Conservation (phyloP, 1,140 invertebrate genomes). For the Papilio xuthus region DNA sequence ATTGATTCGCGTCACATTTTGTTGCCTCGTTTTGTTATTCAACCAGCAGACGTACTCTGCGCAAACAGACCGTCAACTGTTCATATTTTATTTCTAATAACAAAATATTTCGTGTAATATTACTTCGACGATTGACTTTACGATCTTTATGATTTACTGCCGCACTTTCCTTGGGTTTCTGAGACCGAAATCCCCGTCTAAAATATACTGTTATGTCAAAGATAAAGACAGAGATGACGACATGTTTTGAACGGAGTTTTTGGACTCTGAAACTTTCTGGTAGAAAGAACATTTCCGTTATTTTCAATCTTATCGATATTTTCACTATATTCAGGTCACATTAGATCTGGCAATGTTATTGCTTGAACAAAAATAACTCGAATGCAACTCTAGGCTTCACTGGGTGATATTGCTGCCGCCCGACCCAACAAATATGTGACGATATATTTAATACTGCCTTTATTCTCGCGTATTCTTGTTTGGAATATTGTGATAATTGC, state of each 20-base stretch:
- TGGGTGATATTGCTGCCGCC: neutral
- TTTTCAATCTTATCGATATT: too few relatives aligned
- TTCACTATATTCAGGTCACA: neutral
- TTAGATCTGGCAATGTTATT: neutral
- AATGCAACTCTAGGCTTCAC: neutral
- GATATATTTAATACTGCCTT: neutral
- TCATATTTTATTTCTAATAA: neutral
- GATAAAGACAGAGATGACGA: neutral
- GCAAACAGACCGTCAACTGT: neutral
- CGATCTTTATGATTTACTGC: neutral
- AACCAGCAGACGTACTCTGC: slow-evolving; percentile 5
- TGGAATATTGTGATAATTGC: too few relatives aligned
- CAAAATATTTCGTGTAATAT: neutral
- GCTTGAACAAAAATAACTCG: neutral
- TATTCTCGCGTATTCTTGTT: too few relatives aligned
- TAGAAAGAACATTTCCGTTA: too few relatives aligned
- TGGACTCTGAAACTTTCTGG: too few relatives aligned
- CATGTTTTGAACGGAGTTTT: too few relatives aligned
- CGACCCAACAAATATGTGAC: neutral
- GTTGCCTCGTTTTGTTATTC: slow-evolving; percentile 26
- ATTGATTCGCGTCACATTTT: slow-evolving; percentile 55
- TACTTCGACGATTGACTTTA: neutral
- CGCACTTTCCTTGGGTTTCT: too few relatives aligned
- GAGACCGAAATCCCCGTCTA: neutral
- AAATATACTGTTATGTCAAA: neutral